Percentiles rank a stretch among this genome's conserved stretches.
These are phyloP conservation scores for Drosophila ficusphila DNA, from an alignment of 1,140 invertebrate genomes.

Conservation along the genomic window DNA sequence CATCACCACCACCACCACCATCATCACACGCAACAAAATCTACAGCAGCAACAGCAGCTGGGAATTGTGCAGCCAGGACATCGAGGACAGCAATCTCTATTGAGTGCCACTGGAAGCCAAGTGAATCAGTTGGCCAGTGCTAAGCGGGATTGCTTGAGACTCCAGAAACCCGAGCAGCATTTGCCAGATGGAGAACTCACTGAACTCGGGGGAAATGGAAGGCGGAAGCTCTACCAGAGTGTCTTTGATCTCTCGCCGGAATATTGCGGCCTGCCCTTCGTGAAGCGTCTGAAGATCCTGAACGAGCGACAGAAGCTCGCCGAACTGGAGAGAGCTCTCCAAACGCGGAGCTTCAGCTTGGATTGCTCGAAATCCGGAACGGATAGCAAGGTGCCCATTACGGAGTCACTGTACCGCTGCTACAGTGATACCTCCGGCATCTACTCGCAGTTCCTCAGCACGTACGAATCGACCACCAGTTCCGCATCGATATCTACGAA, in stretches of 20 bases:
- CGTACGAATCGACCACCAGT: conserved; percentile 74
- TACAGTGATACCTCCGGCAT: conserved; percentile 86
- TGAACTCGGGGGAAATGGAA: conserved; percentile 16
- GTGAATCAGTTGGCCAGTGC: conserved; percentile 26
- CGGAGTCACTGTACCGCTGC: conserved; percentile 87
- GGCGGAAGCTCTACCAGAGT: conserved; percentile 85
- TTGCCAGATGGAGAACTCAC: conserved; percentile 42
- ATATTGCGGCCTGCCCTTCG: conserved; percentile 93
- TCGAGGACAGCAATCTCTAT: no score
- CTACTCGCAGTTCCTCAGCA: conserved; percentile 76
- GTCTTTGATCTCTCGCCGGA: conserved; percentile 95
- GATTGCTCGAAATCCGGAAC: conserved; percentile 88
- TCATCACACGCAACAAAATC: no score
- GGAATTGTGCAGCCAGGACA: no score
- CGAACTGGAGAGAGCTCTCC: conserved; percentile 90
- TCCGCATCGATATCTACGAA: conserved; percentile 61
- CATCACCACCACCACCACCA: conserved; percentile 30
- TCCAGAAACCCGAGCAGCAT: conserved; percentile 63
- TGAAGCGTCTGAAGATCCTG: conserved; percentile 94
- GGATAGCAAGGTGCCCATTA: conserved; percentile 85
- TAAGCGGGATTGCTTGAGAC: conserved; percentile 45
- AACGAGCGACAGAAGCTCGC: conserved; percentile 94
- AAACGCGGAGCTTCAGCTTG: conserved; percentile 90
- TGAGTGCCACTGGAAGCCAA: conserved; percentile 44
- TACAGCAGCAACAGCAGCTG: no score